Evolutionary conservation across 2,888 invertebrate species (phyloP).

Genomic region (Xylocampa areola): DNA sequence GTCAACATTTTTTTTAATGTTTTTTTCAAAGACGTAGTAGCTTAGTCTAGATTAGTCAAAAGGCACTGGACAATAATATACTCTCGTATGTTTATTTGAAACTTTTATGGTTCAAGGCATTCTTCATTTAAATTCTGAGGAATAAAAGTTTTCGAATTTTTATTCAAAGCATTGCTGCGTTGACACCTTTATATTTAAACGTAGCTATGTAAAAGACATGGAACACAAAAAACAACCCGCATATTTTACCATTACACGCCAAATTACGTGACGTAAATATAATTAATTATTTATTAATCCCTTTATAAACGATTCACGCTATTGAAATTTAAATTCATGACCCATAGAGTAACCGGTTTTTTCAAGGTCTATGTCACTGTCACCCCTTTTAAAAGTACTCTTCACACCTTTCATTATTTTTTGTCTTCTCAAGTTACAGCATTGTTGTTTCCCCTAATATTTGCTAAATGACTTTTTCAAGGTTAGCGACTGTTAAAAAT

Average conservation of each 20-base stretch:
- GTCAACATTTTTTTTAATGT: too few relatives aligned
- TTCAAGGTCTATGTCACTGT: constrained; percentile 60
- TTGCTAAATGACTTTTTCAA: constrained; percentile 74
- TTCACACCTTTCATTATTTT: constrained; percentile 65
- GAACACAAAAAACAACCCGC: constrained; percentile 37
- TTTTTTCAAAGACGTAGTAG: too few relatives aligned
- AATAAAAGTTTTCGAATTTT: not conserved
- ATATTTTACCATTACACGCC: constrained; percentile 53
- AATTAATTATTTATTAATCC: constrained; percentile 61
- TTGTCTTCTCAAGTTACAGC: constrained; percentile 54
- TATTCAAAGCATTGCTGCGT: constrained; percentile 8
- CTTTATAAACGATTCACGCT: constrained; percentile 37
- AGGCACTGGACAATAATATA: too few relatives aligned
- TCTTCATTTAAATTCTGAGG: not conserved
- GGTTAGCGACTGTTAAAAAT: constrained; percentile 69
- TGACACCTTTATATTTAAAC: constrained; percentile 32
- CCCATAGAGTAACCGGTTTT: constrained; percentile 48
- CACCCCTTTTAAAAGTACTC: constrained; percentile 52
- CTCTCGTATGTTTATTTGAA: too few relatives aligned
- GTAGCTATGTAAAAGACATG: constrained; percentile 8
- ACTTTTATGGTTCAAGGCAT: too few relatives aligned
- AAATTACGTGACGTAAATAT: constrained; percentile 52
- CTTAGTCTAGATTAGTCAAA: too few relatives aligned
- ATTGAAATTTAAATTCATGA: constrained; percentile 60
- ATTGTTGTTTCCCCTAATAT: constrained; percentile 69